Evolutionary conservation across 2,113 vertebrate genomes (phyloP), one percentile per base, ranked within the genome.

Genomic region (Kryptolebias marmoratus): DNA sequence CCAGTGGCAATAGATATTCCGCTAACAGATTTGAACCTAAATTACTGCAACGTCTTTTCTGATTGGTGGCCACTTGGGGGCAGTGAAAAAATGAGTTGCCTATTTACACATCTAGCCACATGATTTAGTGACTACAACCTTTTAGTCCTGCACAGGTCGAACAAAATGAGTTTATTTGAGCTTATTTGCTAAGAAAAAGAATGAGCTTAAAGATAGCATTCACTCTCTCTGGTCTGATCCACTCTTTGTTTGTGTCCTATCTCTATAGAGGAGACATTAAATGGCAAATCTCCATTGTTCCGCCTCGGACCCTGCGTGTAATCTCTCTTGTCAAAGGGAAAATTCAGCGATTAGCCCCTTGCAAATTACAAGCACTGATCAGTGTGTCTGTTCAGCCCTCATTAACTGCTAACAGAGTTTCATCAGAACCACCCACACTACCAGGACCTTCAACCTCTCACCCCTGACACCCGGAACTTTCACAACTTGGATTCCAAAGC

Each of bases 311-410:
- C 82, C 85, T 75, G 78, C 69, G 48, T 89, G 88, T 92, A 91
- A 93, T 92, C 90, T 90, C 87, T 74, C 87, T 90, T 85, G 87
- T 93, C 86, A 87, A 86, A 84, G 82, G 80, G 90, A 90, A 90
- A 87, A 87, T 84, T 82, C 81, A 73, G 86, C 85, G 93, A 94
- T 94, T 92, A 93, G 82, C 89, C 84, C 83, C 83, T 65, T 49
- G 73, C 86, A 90, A 90, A 89, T 91, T 89, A 90, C 85, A 86
- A 87, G 85, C 78, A 87, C 82, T 89, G 87, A 91, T 92, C 86
- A 83, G 77, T 77, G 85, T 87, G 89, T 90, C 90, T 84, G 78
- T 90, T 87, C 82, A 88, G 79, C 78, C 85, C 87, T 91, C 81
- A 91, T 88, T 90, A 88, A 88, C 81, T 87, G 85, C 88, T 83